These are phyloP conservation scores for Propsilocerus akamusi DNA, from an alignment of 1,140 invertebrate genomes.

Conservation along the genomic window DNA sequence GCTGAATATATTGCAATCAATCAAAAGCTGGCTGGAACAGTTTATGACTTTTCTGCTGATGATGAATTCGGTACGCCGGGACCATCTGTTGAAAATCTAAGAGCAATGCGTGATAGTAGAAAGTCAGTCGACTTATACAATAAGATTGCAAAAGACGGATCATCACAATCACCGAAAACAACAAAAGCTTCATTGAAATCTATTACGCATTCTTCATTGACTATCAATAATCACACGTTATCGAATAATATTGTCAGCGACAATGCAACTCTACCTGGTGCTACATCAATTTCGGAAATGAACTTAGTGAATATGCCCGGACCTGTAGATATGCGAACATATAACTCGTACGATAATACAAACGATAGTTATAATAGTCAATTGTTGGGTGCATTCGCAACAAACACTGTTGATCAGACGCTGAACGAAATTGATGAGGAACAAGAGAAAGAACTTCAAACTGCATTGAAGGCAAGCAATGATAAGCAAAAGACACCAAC, in stretches of 20 bases:
- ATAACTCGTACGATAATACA: conserved; percentile 39
- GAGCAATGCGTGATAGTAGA: conserved; percentile 59
- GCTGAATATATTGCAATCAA: conserved; percentile 29
- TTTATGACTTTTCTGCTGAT: conserved; percentile 72
- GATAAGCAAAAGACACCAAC: conserved; percentile 22
- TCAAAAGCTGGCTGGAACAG: conserved; percentile 64
- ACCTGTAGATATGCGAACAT: conserved; percentile 74
- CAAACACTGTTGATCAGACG: conserved; percentile 40
- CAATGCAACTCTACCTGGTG: neutral
- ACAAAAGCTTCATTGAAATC: conserved; percentile 11
- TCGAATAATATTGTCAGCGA: neutral
- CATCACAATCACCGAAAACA: conserved; percentile 33
- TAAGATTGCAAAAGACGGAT: conserved; percentile 28
- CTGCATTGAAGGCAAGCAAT: conserved; percentile 35
- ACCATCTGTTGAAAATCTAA: conserved; percentile 54
- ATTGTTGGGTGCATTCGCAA: conserved; percentile 40
- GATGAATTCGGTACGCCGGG: conserved; percentile 52
- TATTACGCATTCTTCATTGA: conserved; percentile 18
- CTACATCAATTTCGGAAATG: neutral
- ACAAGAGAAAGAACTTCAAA: conserved; percentile 54
- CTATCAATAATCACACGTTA: conserved; percentile 13
- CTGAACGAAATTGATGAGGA: conserved; percentile 57
- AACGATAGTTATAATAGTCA: conserved; percentile 38
- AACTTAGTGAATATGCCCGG: conserved; percentile 34
- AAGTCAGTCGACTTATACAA: conserved; percentile 56